These are phyloP conservation scores for Cuculus canorus DNA, from an alignment of 2,797 vertebrate genomes.

Conservation along the genomic window DNA sequence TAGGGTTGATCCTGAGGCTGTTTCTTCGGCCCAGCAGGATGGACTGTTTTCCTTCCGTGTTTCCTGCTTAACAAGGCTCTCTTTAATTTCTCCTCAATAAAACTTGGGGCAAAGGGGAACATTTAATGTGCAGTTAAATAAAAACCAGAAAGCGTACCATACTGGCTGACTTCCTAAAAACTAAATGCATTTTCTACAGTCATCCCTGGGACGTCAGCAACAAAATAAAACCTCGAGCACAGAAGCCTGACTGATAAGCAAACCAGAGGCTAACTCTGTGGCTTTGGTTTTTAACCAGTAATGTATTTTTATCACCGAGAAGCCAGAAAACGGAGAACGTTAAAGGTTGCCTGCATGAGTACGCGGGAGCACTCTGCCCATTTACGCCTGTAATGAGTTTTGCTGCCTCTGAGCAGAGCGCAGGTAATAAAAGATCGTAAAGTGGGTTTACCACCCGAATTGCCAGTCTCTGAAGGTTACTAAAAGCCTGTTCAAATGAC, in stretches of 20 bases:
- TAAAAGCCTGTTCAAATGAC: neutral
- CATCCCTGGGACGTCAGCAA: neutral
- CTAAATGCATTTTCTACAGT: neutral
- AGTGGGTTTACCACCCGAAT: constrained; percentile 20
- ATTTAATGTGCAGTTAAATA: neutral
- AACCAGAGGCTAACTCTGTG: neutral
- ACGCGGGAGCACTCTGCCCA: neutral
- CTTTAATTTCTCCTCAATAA: constrained; percentile 58
- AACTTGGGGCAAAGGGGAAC: constrained; percentile 42
- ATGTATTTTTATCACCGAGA: neutral
- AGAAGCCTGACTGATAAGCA: neutral
- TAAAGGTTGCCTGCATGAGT: neutral
- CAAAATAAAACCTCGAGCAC: neutral
- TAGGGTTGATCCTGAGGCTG: neutral
- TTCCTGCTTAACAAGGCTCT: constrained; percentile 1
- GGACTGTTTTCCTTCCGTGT: neutral
- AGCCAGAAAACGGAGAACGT: constrained; percentile 11
- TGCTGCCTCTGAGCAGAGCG: constrained; percentile 44
- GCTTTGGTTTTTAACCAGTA: neutral
- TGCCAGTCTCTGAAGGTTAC: constrained; percentile 22
- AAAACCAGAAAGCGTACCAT: neutral
- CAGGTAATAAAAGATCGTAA: constrained; percentile 42
- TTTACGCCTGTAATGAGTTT: neutral
- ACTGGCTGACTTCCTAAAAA: neutral
- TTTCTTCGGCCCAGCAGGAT: neutral